Conservation (phyloP, 2,797 vertebrate genomes). For the Siniperca undulata region DNA sequence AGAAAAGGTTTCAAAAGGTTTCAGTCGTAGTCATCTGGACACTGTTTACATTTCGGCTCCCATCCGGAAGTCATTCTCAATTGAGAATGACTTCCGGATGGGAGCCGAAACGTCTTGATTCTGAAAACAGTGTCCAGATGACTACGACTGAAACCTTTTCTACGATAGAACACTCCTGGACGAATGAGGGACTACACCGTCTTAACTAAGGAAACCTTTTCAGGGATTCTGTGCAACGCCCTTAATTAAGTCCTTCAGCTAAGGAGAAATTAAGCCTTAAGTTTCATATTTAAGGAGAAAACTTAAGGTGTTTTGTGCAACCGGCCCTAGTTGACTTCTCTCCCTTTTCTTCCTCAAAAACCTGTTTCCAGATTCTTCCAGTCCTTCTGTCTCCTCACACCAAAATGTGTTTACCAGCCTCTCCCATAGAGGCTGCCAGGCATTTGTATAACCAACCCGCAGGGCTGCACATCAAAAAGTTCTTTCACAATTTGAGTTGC, state of each 20-base stretch:
- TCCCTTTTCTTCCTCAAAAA: not conserved
- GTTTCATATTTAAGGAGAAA: not conserved
- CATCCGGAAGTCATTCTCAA: too few species aligned
- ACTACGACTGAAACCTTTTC: too few species aligned
- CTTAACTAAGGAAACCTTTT: not conserved
- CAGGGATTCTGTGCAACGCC: not conserved
- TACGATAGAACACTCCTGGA: too few species aligned
- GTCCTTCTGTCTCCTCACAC: not conserved
- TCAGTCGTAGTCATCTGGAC: too few species aligned
- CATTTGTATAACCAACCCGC: not conserved
- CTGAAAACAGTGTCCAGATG: too few species aligned
- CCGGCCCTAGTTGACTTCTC: not conserved
- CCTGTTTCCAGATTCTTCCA: not conserved
- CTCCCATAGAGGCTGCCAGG: not conserved
- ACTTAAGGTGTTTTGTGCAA: not conserved
- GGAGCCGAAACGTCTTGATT: too few species aligned
- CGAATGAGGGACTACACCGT: too few species aligned
- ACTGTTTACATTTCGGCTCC: too few species aligned
- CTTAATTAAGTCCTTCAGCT: too few species aligned
- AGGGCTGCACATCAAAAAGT: not conserved
- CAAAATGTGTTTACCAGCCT: not conserved
- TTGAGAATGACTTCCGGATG: too few species aligned
- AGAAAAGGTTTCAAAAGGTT: too few species aligned
- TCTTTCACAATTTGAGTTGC: conserved; percentile 2
- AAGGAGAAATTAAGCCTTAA: not conserved